Conservation (phyloP, 2,888 invertebrate genomes). For the Cheilosia grossa region DNA sequence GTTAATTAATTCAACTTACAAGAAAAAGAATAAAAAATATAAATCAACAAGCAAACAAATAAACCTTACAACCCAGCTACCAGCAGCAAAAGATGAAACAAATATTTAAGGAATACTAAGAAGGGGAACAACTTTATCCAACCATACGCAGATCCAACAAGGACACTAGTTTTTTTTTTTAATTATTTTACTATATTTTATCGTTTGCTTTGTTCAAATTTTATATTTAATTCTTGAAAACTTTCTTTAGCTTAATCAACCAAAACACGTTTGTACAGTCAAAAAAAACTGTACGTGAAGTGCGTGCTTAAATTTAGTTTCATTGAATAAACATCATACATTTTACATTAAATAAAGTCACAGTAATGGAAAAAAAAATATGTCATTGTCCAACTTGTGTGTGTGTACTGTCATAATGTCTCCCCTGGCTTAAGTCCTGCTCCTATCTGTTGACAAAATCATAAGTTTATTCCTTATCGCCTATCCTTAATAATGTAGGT, state of each 20-base stretch:
- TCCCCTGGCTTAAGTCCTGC: slow-evolving; percentile 1
- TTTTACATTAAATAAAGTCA: slow-evolving; percentile 26
- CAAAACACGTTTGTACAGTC: slow-evolving; percentile 13
- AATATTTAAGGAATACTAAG: slow-evolving; percentile 16
- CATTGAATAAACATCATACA: slow-evolving; percentile 15
- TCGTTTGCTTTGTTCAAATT: slow-evolving; percentile 52
- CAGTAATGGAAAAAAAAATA: background rate
- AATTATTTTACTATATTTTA: slow-evolving; percentile 48
- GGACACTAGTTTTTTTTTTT: slow-evolving; percentile 71
- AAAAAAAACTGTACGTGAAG: slow-evolving; percentile 24
- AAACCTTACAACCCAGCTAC: slow-evolving; percentile 30
- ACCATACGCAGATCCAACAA: slow-evolving; percentile 71
- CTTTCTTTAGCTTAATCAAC: slow-evolving; percentile 38
- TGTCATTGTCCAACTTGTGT: background rate
- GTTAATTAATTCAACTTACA: slow-evolving; percentile 79
- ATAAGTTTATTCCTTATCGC: slow-evolving; percentile 10
- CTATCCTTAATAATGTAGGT: slow-evolving; percentile 10
- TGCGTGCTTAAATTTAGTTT: slow-evolving; percentile 31
- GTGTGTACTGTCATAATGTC: background rate
- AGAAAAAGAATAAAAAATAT: slow-evolving; percentile 31
- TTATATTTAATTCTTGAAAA: slow-evolving; percentile 38
- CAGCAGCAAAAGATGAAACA: slow-evolving; percentile 17
- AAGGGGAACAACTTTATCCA: slow-evolving; percentile 51
- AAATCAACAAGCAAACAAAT: slow-evolving; percentile 22
- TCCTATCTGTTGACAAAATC: slow-evolving; percentile 10